Evolutionary conservation across 2,113 vertebrate genomes (phyloP), one percentile per base, ranked within the genome.

Genomic region (Psephotus haematonotus): DNA sequence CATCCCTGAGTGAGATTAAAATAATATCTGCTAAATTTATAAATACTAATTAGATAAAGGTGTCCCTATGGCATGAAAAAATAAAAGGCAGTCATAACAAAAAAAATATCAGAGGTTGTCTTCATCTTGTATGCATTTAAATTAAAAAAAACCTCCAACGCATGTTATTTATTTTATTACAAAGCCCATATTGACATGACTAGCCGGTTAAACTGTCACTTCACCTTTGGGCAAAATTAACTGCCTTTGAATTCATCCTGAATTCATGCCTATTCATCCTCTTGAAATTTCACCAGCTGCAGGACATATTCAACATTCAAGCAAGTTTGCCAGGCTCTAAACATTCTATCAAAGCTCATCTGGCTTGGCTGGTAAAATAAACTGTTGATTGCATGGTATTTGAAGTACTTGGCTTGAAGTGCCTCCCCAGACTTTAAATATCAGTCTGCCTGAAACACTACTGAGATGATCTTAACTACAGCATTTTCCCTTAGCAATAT

Each of bases 391-490:
- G 52, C 53, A 47, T 72, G 85, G 27, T 37, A 62, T 91, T 63
- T 96, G 85, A 96, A 95, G 62, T 53, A 88, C 53, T 91, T 94
- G 85, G 71, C 85, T 91, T 94, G 53, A 95, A 91, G 63, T 93
- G 80, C 19, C 31, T 86, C 46, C 81, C 46, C 46, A 92, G 39
- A 87, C 57, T 92, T 95, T 70, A 90, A 89, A 86, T 88, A 93
- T 35, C 87, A 90, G 63, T 47, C 75, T 96, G 70, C 37, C 31
- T 82, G 71, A 87, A 82, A 82, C n/a, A 31, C 17, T 68, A 64
- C 20, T 1, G 13, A 88, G 52, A 86, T 63, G 11, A 82, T 74
- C 33, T 87, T 76, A 82, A 41, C 47, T 79, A 23, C n/a, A 88
- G 46, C 11, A 39, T 86, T 88, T 86, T 90, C 63, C 46, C 18